Percentiles rank a stretch among this genome's conserved stretches.
These are phyloP conservation scores for Epinotia bilunana DNA, from an alignment of 2,888 invertebrate species.

Conservation along the genomic window DNA sequence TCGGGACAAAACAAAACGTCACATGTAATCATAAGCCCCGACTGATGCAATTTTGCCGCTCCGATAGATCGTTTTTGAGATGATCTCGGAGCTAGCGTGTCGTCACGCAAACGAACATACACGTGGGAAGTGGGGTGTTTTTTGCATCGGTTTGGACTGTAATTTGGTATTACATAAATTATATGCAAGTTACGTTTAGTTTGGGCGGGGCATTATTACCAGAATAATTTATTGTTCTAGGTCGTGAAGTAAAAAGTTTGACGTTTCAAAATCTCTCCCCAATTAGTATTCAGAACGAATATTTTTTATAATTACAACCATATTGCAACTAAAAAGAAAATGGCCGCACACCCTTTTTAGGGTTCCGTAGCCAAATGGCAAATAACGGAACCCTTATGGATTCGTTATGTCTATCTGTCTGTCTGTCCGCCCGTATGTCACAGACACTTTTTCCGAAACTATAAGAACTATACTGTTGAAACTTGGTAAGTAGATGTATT, in stretches of 20 bases:
- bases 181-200: constrained; percentile 12
- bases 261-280: no score
- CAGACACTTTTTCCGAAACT: no score
- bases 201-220: neutral
- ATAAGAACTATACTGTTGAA: no score
- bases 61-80: constrained; percentile 20
- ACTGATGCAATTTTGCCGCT: constrained; percentile 25
- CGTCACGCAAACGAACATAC: constrained; percentile 18
- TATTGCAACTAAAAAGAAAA: no score
- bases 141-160: constrained; percentile 23
- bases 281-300: no score
- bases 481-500: no score
- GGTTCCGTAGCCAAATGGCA: no score
- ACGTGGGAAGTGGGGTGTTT: constrained; percentile 39
- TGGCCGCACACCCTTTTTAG: no score
- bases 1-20: constrained; percentile 29
- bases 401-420: no score
- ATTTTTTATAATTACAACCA: no score
- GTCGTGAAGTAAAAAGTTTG: neutral
- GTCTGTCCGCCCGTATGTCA: no score
- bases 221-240: neutral
- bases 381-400: no score
- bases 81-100: constrained; percentile 19
- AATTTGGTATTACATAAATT: constrained; percentile 32
- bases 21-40: constrained; percentile 22